Evolutionary conservation across 2,888 invertebrate genomes (phyloP).

Genomic region (Seladonia tumulorum): DNA sequence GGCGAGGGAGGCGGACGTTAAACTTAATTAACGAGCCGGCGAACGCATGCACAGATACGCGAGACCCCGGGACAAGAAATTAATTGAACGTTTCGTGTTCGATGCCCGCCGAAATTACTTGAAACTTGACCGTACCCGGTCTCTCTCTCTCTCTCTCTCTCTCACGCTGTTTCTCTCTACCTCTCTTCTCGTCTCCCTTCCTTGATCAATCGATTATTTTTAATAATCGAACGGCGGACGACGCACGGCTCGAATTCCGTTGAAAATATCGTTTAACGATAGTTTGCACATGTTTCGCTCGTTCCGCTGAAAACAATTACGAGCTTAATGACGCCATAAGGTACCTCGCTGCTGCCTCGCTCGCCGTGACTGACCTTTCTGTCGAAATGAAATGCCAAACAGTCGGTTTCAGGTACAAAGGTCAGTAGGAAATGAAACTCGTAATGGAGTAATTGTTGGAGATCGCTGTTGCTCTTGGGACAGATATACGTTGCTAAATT

Average conservation of each 20-base stretch:
- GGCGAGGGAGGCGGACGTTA: constrained; percentile 40
- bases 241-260: constrained; percentile 27
- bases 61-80: constrained; percentile 58
- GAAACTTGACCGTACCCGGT: constrained; percentile 25
- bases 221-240: not conserved
- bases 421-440: constrained; percentile 29
- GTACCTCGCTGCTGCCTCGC: not conserved
- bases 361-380: constrained; percentile 35
- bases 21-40: constrained; percentile 66
- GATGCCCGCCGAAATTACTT: constrained; percentile 54
- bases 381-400: constrained; percentile 43
- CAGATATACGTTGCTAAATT: no score
- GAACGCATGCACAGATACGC: constrained; percentile 43
- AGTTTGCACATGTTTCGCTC: constrained; percentile 40
- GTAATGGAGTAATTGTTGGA: constrained; percentile 16
- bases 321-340: constrained; percentile 20
- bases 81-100: constrained; percentile 63
- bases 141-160: not conserved
- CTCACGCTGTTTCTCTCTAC: no score
- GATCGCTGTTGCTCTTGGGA: no score
- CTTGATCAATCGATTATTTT: not conserved
- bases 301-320: constrained; percentile 23
- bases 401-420: constrained; percentile 25
- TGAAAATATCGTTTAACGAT: constrained; percentile 4
- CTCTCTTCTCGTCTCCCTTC: not conserved